Conservation (phyloP, 92 coral and sea anemone genomes). For the Parazoanthus darwini region DNA sequence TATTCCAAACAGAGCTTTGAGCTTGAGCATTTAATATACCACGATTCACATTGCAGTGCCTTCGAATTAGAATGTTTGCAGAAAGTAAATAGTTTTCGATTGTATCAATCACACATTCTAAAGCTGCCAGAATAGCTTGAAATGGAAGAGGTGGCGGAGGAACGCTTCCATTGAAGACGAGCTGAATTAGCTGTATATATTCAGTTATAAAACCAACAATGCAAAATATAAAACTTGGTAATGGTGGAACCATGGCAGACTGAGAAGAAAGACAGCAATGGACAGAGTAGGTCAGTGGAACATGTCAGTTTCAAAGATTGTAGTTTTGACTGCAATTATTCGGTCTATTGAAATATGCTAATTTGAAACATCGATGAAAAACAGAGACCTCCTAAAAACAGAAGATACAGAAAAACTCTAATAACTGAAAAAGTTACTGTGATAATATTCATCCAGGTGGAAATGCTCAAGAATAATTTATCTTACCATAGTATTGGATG, state of each 20-base stretch:
- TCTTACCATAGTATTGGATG: conserved; percentile 75
- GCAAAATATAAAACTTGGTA: background rate
- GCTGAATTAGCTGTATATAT: background rate
- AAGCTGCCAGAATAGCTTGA: background rate
- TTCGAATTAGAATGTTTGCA: conserved; percentile 3
- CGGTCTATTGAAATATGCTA: background rate
- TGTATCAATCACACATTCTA: background rate
- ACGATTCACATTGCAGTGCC: conserved; percentile 11
- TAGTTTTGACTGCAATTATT: background rate
- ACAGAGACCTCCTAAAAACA: background rate
- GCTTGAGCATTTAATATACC: background rate
- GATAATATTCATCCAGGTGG: background rate
- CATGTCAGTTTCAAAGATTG: background rate
- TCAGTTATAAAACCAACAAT: background rate
- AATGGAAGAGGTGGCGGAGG: background rate
- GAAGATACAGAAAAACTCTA: conserved; percentile 15
- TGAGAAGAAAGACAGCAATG: background rate
- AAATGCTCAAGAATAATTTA: background rate
- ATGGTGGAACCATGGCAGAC: background rate
- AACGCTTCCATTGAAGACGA: background rate
- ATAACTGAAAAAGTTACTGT: background rate
- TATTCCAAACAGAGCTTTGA: conserved; percentile 21
- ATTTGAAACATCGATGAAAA: conserved; percentile 1
- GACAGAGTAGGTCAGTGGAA: background rate
- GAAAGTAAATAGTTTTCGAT: background rate